Evolutionary conservation across 2,113 vertebrate genomes (phyloP), one percentile per base, ranked within the genome.

Genomic region (Phalacrocorax aristotelis): DNA sequence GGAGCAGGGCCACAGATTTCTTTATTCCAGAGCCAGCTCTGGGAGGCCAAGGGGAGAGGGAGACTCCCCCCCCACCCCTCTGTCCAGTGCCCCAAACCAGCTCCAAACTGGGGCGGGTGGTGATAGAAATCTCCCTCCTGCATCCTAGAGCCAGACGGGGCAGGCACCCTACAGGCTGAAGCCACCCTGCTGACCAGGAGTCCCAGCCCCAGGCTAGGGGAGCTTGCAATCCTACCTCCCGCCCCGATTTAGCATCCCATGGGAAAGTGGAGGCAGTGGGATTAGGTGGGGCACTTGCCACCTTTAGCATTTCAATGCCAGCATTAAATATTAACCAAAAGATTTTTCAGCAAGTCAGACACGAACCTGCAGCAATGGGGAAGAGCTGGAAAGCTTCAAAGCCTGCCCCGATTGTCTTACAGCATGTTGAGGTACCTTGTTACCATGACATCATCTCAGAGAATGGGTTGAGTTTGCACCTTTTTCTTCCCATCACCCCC

Each of bases 311-410:
- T 92, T 97, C 80, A 71, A 52, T 60, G 48, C 44, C 1, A 2
- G 22, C 76, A 94, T 94, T 80, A 90, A 96, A 90, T 74, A 93
- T 90, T 95, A 90, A 72, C 71, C 23, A 4, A 44, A 78, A 82
- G 64, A 70, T 83, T 85, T 96, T 83, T 77, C 46, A 76, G 74
- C 27, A 2, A 85, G 75, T 88, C 80, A 91, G 84, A 68, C 68
- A 20, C 0, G 3, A 95, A 76, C 64, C 64, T 20, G 29, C 77
- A 92, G 90, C 42, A 38, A 81, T 3, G 0, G 38, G 72, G 65
- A 86, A 81, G 75, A 78, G 76, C 17, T 34, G 15, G 68, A 52
- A 40, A 74, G 44, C 70, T 96, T 96, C 93, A 83, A 85, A 96
- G 92, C 84, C 64, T 65, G 88, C 71, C 42, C 9, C 3, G 7